Base-by-base conservation (phyloP, 2,797 vertebrate genomes). In the Otolemur crassicaudatus region DNA sequence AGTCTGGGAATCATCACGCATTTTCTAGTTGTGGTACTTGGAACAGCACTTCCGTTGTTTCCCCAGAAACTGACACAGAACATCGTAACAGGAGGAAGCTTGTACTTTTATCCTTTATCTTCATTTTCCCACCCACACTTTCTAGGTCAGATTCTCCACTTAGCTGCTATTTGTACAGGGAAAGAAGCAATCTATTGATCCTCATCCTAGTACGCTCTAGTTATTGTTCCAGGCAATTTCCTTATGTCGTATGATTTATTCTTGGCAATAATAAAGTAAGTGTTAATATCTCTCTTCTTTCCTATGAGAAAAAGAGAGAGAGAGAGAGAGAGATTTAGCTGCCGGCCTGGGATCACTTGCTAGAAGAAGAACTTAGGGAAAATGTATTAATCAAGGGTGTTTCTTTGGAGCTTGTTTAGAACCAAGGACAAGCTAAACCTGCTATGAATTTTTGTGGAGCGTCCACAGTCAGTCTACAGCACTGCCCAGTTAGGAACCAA, bases 221-320 rank as follows among this genome's bases (percentile, higher is more conserved):
- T 29, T 91, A 61, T 60, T 40, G 4, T 70, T 46, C n/a, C 14
- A n/a, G 60, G n/a, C 10, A 19, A 46, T 80, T 80, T 94, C 34
- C n/a, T 93, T 67, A 49, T 11, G 46, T 56, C 43, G 46, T n/a
- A 40, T 65, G 25, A 46, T 61, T 84, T 85, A 93, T 89, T 94
- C 40, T 79, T 95, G 46, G 27, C 23, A 89, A 85, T 72, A 95
- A 91, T 43, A 70, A 69, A 84, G 79, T 20, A 67, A 67, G 7
- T 49, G 22, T 60, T 46, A 79, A 83, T 56, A 63, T 61, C 23
- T 81, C 40, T 81, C 14, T 69, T 94, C 88, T 76, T 81, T 34
- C 40, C 46, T 67, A 72, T 77, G 3, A 12, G 81, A 16, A 85
- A 91, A 91, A 65, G 6, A 43, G 40, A 65, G 34, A 37, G 34